Evolutionary conservation across 2,113 vertebrate species (phyloP), one percentile per base, ranked within the genome.

Genomic region (Rhabdomys dilectus): DNA sequence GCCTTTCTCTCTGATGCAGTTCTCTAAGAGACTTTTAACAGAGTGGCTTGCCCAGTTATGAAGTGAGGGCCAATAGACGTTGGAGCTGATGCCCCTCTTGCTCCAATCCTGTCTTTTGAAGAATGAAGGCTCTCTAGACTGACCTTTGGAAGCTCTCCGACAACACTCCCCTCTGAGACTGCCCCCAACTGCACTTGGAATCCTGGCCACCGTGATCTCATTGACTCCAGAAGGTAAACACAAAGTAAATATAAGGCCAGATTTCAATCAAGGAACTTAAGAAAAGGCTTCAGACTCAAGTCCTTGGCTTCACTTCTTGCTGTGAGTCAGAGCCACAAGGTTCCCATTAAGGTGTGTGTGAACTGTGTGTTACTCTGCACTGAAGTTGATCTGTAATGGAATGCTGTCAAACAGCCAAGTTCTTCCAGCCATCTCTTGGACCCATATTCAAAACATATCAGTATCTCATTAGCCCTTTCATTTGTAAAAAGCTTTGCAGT

Each of bases 321-420:
- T 94, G 64, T 96, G 96, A 97, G 86, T 97, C 96, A 96, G 68
- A 91, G 89, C 77, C 97, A 98, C 96, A 93, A 97, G 97, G 97
- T 97, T 97, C 93, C 97, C 93, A 98, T 98, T 98, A 98, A 96
- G 97, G 98, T 98, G 96, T 96, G 31, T 82, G 94, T 96, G 97
- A 98, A 97, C 76, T 96, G 76, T 96, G 76, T 94, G 93, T 97
- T 96, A 94, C 68, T 95, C 95, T 45, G 66, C 3, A 24, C 73
- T 72, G 88, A 96, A 89, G 96, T 88, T 51, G 96, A 91, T 95
- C 89, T 92, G 70, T 97, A 97, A 91, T 1, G 62, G 96, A 95
- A 97, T 95, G 81, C 29, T 95, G 91, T 88, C 85, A 97, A 81
- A 89, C 91, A 90, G 97, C 97, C 97, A 98, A 97, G 89, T 94